Conservation (phyloP, 35 echinoderm and acorn worm genomes). For the Ophioderma brevispina region DNA sequence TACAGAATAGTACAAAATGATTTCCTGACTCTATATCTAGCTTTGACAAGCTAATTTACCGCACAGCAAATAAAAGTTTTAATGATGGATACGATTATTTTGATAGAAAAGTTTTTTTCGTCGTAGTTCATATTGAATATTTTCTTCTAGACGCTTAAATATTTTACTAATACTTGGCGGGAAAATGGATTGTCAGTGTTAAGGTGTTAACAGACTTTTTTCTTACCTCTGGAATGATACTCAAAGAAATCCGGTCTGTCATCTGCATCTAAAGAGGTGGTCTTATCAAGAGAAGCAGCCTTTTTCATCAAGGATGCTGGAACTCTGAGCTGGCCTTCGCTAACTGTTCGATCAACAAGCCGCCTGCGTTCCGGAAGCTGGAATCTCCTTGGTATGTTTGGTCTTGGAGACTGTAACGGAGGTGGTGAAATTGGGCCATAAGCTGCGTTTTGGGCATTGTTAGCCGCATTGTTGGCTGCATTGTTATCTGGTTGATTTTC, state of each 20-base stretch:
- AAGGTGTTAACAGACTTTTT: too few species aligned
- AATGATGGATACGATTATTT: too few species aligned
- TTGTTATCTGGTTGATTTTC: slow-evolving; percentile 26
- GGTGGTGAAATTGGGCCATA: not conserved
- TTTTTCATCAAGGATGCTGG: slow-evolving; percentile 49
- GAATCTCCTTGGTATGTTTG: slow-evolving; percentile 27
- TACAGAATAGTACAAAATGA: too few species aligned
- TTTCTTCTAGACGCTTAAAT: too few species aligned
- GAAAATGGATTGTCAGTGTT: too few species aligned
- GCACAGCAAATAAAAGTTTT: too few species aligned
- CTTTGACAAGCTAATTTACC: too few species aligned
- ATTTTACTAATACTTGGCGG: too few species aligned
- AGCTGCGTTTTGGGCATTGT: not conserved
- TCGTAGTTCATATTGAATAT: too few species aligned
- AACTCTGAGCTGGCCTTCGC: slow-evolving; percentile 75
- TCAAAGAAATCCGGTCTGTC: slow-evolving; percentile 86
- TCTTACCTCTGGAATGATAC: slow-evolving; percentile 76
- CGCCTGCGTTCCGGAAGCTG: slow-evolving; percentile 65
- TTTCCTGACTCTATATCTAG: too few species aligned
- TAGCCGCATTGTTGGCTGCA: not conserved
- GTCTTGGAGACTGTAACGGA: not conserved
- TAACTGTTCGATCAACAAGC: slow-evolving; percentile 80
- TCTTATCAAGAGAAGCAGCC: slow-evolving; percentile 24
- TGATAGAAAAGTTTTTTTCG: too few species aligned
- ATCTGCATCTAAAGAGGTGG: slow-evolving; percentile 51